phyloP scores from a whole-genome alignment of 2,113 vertebrate species.

The Pollimyrus isidori region DNA sequence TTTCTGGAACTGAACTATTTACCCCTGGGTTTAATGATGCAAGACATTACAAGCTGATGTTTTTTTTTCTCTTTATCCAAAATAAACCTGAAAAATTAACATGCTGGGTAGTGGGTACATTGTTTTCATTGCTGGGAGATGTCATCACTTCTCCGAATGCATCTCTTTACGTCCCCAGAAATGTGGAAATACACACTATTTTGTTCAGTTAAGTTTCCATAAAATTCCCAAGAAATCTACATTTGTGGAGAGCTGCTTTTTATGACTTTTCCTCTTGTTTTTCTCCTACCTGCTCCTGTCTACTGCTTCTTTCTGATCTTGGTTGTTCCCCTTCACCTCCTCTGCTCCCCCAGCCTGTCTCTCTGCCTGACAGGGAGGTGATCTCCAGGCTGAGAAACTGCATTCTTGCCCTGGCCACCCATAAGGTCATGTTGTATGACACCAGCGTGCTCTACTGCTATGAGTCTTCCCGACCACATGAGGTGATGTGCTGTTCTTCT shows the following conservation, averaged over 20 bases:
- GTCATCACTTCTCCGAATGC: background rate
- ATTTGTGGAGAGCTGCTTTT: background rate
- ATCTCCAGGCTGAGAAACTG: conserved; percentile 94
- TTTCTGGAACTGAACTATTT: background rate
- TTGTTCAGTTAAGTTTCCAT: background rate
- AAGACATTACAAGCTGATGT: background rate
- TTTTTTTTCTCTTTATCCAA: background rate
- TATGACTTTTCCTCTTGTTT: background rate
- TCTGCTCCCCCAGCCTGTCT: conserved; percentile 61
- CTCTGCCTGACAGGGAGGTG: conserved; percentile 81
- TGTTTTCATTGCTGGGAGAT: background rate
- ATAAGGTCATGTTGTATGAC: conserved; percentile 83
- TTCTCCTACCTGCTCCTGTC: background rate
- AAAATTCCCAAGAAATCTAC: background rate
- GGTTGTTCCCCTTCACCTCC: background rate
- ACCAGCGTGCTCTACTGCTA: conserved; percentile 96
- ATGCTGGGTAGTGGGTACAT: background rate
- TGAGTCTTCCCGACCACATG: conserved; percentile 79
- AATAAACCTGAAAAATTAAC: background rate
- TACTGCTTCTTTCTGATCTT: background rate
- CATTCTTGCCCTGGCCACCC: conserved; percentile 70
- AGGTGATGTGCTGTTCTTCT: conserved; percentile 59
- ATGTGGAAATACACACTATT: background rate
- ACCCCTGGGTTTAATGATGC: background rate
- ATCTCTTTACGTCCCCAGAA: background rate